These are phyloP conservation scores for Knipowitschia caucasica DNA, from an alignment of 2,797 vertebrate species.

Conservation along the genomic window DNA sequence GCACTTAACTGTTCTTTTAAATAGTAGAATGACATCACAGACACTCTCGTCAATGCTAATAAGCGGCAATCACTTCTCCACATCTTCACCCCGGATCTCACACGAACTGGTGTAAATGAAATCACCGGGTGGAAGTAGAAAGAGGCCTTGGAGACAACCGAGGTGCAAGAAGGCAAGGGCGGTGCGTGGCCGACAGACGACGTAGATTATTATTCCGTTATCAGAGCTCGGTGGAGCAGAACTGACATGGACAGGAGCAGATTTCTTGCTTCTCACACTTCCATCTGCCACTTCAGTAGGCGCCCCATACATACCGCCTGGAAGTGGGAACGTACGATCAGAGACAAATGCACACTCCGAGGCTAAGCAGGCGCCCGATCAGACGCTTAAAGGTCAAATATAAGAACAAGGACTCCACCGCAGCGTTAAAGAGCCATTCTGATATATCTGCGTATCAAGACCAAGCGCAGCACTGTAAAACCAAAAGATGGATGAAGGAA, in stretches of 20 bases:
- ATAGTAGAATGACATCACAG: neutral
- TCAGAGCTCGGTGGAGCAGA: slow-evolving; percentile 78
- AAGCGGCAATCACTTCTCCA: slow-evolving; percentile 10
- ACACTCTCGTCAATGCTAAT: slow-evolving; percentile 3
- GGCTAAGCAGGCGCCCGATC: slow-evolving; percentile 7
- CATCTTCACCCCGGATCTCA: slow-evolving; percentile 5
- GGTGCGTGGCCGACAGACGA: slow-evolving; percentile 55
- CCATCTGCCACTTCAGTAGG: slow-evolving; percentile 77
- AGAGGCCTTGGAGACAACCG: slow-evolving; percentile 46
- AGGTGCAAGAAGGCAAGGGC: slow-evolving; percentile 25
- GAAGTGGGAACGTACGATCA: slow-evolving; percentile 8
- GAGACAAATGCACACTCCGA: slow-evolving; percentile 18
- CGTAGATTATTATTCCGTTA: slow-evolving; percentile 81
- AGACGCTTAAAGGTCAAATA: slow-evolving; percentile 26
- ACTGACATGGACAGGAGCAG: slow-evolving; percentile 80
- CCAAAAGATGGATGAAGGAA: no score
- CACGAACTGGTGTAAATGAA: slow-evolving; percentile 45
- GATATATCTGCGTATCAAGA: neutral
- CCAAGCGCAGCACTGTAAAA: neutral
- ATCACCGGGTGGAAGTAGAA: slow-evolving; percentile 26
- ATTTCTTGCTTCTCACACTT: slow-evolving; percentile 80
- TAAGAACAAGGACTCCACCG: neutral
- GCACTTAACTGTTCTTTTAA: slow-evolving; percentile 2
- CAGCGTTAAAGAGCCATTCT: slow-evolving; percentile 5
- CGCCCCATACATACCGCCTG: slow-evolving; percentile 53